A percentile compares a stretch with the other conserved stretches of the same genome.
Conservation (phyloP, 2,113 vertebrate species). For the Ascaphus truei region DNA sequence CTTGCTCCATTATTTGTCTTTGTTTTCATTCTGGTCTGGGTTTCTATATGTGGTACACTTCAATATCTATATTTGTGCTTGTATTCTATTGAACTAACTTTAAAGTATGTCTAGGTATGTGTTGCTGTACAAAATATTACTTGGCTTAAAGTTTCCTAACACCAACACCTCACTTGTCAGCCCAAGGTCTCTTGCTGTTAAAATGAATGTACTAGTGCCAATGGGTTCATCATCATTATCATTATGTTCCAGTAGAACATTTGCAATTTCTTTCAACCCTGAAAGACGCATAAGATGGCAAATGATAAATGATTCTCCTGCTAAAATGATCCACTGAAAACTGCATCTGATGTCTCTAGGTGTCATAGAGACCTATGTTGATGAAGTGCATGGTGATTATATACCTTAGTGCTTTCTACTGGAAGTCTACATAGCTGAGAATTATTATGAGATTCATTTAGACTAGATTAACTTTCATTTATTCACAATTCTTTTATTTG, state of each 20-base stretch:
- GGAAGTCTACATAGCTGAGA: slow-evolving; percentile 39
- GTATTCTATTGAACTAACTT: too few species aligned
- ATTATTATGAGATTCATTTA: slow-evolving; percentile 42
- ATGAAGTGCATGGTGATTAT: slow-evolving; percentile 46
- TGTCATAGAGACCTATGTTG: slow-evolving; percentile 49
- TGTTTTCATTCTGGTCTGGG: too few species aligned
- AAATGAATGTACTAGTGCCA: slow-evolving; percentile 38
- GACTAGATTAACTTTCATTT: slow-evolving; percentile 47
- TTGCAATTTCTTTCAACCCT: slow-evolving; percentile 57
- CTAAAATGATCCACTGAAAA: slow-evolving; percentile 54
- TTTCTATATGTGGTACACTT: too few species aligned
- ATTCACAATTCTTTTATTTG: slow-evolving; percentile 1
- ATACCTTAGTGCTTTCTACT: slow-evolving; percentile 39
- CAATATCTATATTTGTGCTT: too few species aligned
- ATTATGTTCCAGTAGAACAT: slow-evolving; percentile 56
- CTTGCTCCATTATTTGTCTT: too few species aligned
- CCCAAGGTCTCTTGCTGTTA: slow-evolving; percentile 49
- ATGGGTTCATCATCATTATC: slow-evolving; percentile 54
- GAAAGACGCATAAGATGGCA: slow-evolving; percentile 46
- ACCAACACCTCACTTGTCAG: slow-evolving; percentile 44
- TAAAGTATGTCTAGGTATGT: too few species aligned
- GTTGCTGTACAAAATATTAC: background rate
- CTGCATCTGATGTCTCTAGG: slow-evolving; percentile 44
- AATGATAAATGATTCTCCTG: slow-evolving; percentile 49
- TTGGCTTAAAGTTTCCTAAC: background rate